Conservation (phyloP, 2,113 vertebrate genomes). For the Piliocolobus tephrosceles region DNA sequence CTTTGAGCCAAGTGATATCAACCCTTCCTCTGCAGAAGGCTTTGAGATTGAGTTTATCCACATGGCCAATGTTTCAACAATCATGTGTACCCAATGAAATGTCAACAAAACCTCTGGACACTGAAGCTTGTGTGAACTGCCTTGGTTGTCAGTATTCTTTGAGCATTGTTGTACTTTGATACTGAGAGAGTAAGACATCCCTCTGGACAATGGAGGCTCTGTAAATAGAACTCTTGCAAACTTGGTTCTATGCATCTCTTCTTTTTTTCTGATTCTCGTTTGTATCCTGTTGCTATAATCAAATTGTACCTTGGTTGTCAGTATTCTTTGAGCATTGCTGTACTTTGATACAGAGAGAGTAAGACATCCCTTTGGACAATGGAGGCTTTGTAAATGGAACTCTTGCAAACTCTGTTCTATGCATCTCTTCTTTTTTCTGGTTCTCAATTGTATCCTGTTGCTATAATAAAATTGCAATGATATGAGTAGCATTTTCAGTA, state of each 20-base stretch:
- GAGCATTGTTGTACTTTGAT: neutral
- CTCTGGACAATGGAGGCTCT: neutral
- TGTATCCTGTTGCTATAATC: neutral
- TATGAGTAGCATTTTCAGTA: neutral
- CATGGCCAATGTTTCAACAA: neutral
- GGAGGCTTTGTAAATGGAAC: neutral
- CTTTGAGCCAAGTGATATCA: neutral
- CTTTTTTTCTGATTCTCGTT: neutral
- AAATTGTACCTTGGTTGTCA: neutral
- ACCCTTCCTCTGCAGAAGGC: neutral
- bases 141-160: neutral
- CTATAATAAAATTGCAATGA: neutral
- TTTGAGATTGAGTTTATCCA: neutral
- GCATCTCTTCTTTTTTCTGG: neutral
- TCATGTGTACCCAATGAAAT: neutral
- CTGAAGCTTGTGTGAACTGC: neutral
- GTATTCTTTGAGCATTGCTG: too few relatives aligned
- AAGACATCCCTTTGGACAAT: neutral
- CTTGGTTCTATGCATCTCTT: neutral
- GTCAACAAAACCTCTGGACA: neutral
- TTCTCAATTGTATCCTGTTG: neutral
- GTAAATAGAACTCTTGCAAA: neutral
- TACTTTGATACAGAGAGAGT: too few relatives aligned
- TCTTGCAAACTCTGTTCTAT: neutral
- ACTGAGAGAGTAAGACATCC: neutral